These are phyloP conservation scores for Lysandra bellargus DNA, from an alignment of 2,888 invertebrate species.

Conservation along the genomic window DNA sequence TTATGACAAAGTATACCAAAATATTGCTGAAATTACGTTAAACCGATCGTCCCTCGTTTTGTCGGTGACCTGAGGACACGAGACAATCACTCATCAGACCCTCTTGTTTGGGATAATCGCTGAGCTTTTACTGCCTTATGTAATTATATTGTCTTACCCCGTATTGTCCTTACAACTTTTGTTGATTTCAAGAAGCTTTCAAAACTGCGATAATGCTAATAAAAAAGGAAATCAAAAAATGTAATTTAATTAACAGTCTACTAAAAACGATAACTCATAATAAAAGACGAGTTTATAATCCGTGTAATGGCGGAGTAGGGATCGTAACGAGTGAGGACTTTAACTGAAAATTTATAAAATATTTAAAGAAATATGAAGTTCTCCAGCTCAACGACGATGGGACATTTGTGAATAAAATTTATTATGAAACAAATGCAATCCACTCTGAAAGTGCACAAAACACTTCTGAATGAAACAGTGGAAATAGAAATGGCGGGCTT, in stretches of 20 bases:
- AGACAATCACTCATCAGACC: constrained; percentile 71
- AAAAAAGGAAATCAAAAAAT: background rate
- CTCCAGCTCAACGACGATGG: constrained; percentile 44
- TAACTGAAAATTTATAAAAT: constrained; percentile 37
- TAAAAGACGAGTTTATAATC: constrained; percentile 19
- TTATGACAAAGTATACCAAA: background rate
- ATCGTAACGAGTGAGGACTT: constrained; percentile 10
- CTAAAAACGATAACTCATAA: background rate
- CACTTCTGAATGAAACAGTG: constrained; percentile 49
- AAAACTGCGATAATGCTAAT: background rate
- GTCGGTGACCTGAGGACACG: constrained; percentile 59
- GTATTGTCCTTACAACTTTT: constrained; percentile 34
- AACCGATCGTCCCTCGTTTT: constrained; percentile 38
- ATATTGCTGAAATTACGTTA: constrained; percentile 32
- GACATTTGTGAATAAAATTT: constrained; percentile 45
- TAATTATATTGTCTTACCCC: constrained; percentile 55
- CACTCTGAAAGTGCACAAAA: constrained; percentile 47
- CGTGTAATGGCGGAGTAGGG: constrained; percentile 25
- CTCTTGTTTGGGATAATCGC: constrained; percentile 70
- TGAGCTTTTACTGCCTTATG: constrained; percentile 48
- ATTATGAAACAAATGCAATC: constrained; percentile 48
- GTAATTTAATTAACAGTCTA: constrained; percentile 2
- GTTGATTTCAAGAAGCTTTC: background rate
- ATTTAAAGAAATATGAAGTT: constrained; percentile 43
- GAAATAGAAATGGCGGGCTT: constrained; percentile 50